These are phyloP conservation scores for Calameuta filiformis DNA, from an alignment of 2,888 invertebrate genomes.

Conservation along the genomic window DNA sequence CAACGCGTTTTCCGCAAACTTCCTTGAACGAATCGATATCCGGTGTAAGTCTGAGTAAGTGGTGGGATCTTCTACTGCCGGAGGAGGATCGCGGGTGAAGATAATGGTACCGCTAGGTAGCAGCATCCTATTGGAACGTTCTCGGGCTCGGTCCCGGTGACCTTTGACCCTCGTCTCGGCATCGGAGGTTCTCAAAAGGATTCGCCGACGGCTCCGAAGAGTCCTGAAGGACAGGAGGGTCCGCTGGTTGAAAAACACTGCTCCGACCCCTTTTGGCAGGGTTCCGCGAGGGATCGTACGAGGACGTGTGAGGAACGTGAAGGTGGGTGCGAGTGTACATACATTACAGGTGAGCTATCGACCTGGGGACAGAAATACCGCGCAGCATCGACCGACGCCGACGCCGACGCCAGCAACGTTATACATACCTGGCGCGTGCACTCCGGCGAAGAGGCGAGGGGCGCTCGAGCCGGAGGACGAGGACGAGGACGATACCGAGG, in stretches of 20 bases:
- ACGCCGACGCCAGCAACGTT: conserved; percentile 24
- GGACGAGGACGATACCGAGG: conserved; percentile 10
- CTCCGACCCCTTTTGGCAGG: conserved; percentile 26
- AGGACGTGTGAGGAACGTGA: conserved; percentile 28
- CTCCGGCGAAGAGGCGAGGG: conserved; percentile 21
- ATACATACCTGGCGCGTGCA: conserved; percentile 45
- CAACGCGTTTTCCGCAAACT: neutral
- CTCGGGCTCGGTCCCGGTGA: neutral
- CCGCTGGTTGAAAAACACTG: conserved; percentile 40
- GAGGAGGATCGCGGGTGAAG: neutral
- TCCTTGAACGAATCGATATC: neutral
- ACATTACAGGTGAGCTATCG: conserved; percentile 59
- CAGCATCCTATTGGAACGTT: neutral
- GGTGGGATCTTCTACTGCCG: neutral
- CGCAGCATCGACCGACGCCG: conserved; percentile 64
- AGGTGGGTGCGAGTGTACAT: conserved; percentile 3
- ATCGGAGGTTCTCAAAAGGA: conserved; percentile 4
- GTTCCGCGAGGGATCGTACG: conserved; percentile 37
- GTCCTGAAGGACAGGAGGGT: neutral
- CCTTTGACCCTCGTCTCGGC: conserved; percentile 6
- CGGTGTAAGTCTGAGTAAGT: neutral
- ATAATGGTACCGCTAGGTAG: neutral
- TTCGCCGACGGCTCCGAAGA: neutral
- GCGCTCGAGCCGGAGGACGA: conserved; percentile 15
- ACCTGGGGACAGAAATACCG: conserved; percentile 65